phyloP scores from a whole-genome alignment of 1,140 invertebrate genomes.

The Meloidogyne hapla region DNA sequence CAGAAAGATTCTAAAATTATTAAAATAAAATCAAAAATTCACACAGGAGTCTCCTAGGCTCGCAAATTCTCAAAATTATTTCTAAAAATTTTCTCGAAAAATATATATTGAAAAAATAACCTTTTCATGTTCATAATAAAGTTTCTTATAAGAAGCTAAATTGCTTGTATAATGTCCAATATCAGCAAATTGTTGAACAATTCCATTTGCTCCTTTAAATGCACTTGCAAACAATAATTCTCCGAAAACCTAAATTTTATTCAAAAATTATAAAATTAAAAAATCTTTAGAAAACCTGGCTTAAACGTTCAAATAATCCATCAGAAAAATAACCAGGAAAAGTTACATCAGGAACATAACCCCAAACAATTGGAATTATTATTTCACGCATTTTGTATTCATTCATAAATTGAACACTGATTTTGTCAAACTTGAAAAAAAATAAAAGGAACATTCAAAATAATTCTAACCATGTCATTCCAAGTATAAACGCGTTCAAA shows the following conservation, averaged over 20 bases:
- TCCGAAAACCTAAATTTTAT: conserved; percentile 40
- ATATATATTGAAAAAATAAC: no score
- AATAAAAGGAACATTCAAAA: conserved; percentile 25
- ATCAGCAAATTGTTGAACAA: conserved; percentile 48
- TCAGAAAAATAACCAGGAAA: conserved; percentile 46
- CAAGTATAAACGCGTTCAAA: conserved; percentile 45
- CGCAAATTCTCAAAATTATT: no score
- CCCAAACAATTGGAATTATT: conserved; percentile 33
- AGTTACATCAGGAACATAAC: conserved; percentile 41
- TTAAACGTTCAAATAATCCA: conserved; percentile 46
- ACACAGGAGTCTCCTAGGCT: no score
- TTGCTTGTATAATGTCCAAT: conserved; percentile 45
- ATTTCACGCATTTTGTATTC: conserved; percentile 22
- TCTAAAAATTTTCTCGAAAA: no score
- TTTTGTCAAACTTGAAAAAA: conserved; percentile 30
- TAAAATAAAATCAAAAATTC: no score
- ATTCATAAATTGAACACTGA: conserved; percentile 45
- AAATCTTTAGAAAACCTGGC: conserved; percentile 30
- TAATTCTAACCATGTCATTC: conserved; percentile 49
- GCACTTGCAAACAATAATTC: conserved; percentile 46
- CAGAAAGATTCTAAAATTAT: conserved; percentile 13
- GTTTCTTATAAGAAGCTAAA: conserved; percentile 45
- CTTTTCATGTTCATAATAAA: conserved; percentile 34
- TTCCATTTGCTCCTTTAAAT: conserved; percentile 56
- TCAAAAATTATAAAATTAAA: background rate